Conservation (phyloP, 2,113 vertebrate genomes). For the Pipra filicauda region DNA sequence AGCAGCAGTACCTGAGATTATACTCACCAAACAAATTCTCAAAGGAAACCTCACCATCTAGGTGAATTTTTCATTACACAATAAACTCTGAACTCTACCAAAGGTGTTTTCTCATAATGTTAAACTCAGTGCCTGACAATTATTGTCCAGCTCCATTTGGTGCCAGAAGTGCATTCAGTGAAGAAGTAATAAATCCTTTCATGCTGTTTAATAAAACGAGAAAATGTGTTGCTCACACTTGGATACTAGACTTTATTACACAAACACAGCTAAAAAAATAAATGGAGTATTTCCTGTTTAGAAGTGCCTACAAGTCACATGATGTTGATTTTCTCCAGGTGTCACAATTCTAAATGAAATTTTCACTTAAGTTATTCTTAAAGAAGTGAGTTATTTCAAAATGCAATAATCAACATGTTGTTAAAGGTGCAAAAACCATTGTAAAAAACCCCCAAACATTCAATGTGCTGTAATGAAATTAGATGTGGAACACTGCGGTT, state of each 20-base stretch:
- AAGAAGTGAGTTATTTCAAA: slow-evolving; percentile 21
- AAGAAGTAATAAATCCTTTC: slow-evolving; percentile 49
- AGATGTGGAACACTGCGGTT: background rate
- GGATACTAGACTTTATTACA: slow-evolving; percentile 51
- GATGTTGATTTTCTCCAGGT: slow-evolving; percentile 62
- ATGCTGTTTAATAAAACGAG: slow-evolving; percentile 60
- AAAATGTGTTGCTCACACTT: slow-evolving; percentile 63
- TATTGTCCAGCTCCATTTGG: slow-evolving; percentile 3
- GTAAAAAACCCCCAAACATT: slow-evolving; percentile 1
- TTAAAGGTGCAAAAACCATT: slow-evolving; percentile 51
- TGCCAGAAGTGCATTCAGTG: slow-evolving; percentile 34
- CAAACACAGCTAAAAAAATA: slow-evolving; percentile 56
- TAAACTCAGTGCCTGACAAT: slow-evolving; percentile 32
- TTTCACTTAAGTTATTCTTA: slow-evolving; percentile 14
- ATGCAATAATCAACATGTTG: background rate
- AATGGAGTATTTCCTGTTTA: slow-evolving; percentile 52
- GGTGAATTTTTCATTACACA: slow-evolving; percentile 47
- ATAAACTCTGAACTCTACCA: background rate
- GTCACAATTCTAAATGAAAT: slow-evolving; percentile 56
- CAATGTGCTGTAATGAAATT: slow-evolving; percentile 26
- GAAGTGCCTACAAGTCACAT: slow-evolving; percentile 37
- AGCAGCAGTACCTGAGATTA: slow-evolving; percentile 52
- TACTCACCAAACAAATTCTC: slow-evolving; percentile 46
- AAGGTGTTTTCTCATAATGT: slow-evolving; percentile 52
- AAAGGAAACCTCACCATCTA: slow-evolving; percentile 50